Evolutionary conservation across 1,140 invertebrate species (phyloP), one percentile per base, ranked within the genome.

Genomic region (Dermatophagoides farinae): DNA sequence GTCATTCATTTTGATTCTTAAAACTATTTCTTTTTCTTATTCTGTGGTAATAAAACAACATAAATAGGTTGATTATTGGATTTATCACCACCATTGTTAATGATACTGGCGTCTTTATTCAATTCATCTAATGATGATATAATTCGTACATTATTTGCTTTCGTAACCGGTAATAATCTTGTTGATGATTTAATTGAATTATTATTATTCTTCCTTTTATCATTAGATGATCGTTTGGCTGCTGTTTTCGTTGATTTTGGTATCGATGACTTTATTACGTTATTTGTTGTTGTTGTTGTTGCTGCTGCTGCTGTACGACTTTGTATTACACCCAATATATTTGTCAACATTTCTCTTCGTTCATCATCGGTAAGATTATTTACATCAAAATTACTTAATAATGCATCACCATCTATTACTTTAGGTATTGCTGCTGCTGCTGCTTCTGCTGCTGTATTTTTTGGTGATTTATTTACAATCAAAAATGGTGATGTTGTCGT

Each of bases 41-140:
- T 60, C 20, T 60, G 43, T 23, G 58, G 58, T 25, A 60, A 52
- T 39, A 60, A 23, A 11, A 60, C 58, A n/a, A 60, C 58, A 52
- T 49, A 60, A 37, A 60, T 60, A 11, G 58, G 58, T 43, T 11
- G n/a, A 60, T 60, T 60, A 1, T 1, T 25, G 8, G 46, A 18
- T 14, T 25, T 47, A 20, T 52, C 31, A 31, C 31, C 31, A 31
- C 31, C 31, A 31, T 8, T 8, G 8, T 4, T 8, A 31, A 2
- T 8, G n/a, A 31, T 31, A 31, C 8, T 31, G 8, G 31, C 8
- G 1, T 20, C 37, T 16, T 31, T 31, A n/a, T 51, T 14, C 16
- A 60, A 44, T 41, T 60, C 58, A 37, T 60, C 58, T n/a, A 60
- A 20, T n/a, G 43, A 49, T 8, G 58, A 60, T 8, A 60, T 37